Conservation (phyloP, 2,113 vertebrate genomes). For the sheep (Ovis aries) region ARS-UI_Ramb_v3.0 NC_056070.1:23017501-23018000, state of each 20-base stretch:
- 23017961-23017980: neutral
- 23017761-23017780: neutral
- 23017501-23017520: neutral
- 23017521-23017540: neutral
- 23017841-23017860: neutral
- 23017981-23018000: neutral
- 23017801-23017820: neutral
- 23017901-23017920: neutral
- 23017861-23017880: neutral
- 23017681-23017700: neutral
- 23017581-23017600: neutral
- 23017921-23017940: neutral
- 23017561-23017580: neutral
- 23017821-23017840: neutral
- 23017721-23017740: neutral
- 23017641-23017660: neutral
- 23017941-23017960: neutral
- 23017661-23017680: neutral
- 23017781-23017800: neutral
- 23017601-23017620: neutral
- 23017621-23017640: neutral
- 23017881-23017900: neutral
- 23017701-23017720: neutral
- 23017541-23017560: neutral
- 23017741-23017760: neutral